Percentiles rank a stretch among this genome's conserved stretches.
Conservation (phyloP, 2,797 vertebrate genomes). For the Chaenodraco wilsoni region DNA sequence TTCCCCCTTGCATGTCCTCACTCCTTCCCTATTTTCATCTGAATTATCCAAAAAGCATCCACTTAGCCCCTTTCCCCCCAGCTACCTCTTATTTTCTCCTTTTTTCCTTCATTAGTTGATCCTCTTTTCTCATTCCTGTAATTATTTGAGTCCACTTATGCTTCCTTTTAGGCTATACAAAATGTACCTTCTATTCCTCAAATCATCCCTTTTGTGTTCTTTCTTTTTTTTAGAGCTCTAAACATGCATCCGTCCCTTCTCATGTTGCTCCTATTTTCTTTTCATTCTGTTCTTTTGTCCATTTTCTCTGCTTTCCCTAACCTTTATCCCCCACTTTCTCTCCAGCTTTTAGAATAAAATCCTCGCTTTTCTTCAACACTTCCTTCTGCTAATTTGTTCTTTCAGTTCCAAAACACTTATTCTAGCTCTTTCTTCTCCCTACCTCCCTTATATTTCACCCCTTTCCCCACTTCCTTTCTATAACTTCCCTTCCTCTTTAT, state of each 20-base stretch:
- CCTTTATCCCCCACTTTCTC: not conserved
- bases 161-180: conserved; percentile 35
- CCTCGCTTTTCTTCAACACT: conserved; percentile 21
- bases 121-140: conserved; percentile 50
- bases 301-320: not conserved
- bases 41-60: conserved; percentile 60
- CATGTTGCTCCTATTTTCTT: conserved; percentile 7
- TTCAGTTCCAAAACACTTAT: conserved; percentile 27
- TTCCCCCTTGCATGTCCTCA: conserved; percentile 19
- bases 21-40: conserved; percentile 35
- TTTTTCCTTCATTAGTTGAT: conserved; percentile 34
- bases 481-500: conserved; percentile 25
- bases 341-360: conserved; percentile 36
- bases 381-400: conserved; percentile 33
- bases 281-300: conserved; percentile 4
- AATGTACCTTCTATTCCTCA: not conserved
- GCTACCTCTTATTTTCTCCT: conserved; percentile 26
- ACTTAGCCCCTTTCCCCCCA: conserved; percentile 39
- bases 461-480: conserved; percentile 14
- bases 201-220: not conserved
- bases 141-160: conserved; percentile 44
- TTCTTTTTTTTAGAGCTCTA: not conserved
- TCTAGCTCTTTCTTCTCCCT: conserved; percentile 30
- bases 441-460: conserved; percentile 25
- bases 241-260: conserved; percentile 5